These are phyloP conservation scores for Trissonchulus sp. DNA, from an alignment of 2,888 invertebrate genomes.

Conservation along the genomic window DNA sequence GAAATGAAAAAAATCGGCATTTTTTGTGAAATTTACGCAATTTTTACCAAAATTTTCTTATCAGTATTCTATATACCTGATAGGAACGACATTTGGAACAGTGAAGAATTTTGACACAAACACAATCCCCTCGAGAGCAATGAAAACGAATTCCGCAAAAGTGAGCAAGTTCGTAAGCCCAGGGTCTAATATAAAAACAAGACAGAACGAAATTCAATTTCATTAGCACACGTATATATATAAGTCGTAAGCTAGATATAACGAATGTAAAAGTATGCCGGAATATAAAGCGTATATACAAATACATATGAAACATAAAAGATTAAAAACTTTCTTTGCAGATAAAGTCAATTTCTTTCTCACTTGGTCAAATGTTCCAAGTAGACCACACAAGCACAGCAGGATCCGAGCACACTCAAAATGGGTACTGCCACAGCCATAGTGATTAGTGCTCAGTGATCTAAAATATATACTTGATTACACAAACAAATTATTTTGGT, in stretches of 20 bases:
- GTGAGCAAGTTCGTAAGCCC: conserved; percentile 89
- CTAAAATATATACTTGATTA: too few relatives aligned
- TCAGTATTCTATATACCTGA: conserved; percentile 62
- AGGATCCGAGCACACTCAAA: conserved; percentile 42
- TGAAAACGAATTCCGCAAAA: conserved; percentile 86
- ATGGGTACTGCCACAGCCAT: conserved; percentile 28
- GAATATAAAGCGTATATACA: too few relatives aligned
- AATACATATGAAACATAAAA: too few relatives aligned
- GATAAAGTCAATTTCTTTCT: conserved; percentile 28
- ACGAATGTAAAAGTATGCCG: too few relatives aligned
- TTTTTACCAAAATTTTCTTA: too few relatives aligned
- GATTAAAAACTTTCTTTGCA: conserved; percentile 22
- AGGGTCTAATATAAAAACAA: conserved; percentile 74
- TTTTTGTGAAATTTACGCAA: too few relatives aligned
- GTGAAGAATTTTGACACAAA: conserved; percentile 70
- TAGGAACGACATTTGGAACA: conserved; percentile 61
- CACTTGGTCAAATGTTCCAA: conserved; percentile 50
- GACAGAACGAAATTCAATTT: too few relatives aligned
- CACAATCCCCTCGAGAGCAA: conserved; percentile 80
- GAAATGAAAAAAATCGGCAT: too few relatives aligned
- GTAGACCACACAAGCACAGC: conserved; percentile 50
- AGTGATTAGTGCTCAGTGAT: too few relatives aligned
- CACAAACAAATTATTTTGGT: too few relatives aligned
- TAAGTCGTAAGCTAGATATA: too few relatives aligned
- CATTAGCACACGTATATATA: too few relatives aligned